phyloP scores from a whole-genome alignment of 2,113 vertebrate genomes.

The Tamias sibiricus region DNA sequence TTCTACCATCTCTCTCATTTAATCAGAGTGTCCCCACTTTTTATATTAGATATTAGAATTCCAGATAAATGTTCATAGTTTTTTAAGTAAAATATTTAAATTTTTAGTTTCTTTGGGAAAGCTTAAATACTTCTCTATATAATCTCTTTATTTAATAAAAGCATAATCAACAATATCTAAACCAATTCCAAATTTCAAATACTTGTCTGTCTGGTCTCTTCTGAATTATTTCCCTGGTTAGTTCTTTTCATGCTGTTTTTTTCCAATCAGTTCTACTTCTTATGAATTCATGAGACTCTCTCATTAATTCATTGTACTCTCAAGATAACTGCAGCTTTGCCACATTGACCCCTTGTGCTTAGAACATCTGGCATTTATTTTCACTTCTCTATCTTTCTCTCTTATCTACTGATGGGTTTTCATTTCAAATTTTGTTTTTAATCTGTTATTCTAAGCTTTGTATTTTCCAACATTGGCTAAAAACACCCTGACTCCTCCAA shows the following conservation, averaged over 20 bases:
- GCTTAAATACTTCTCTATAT: background rate
- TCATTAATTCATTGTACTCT: background rate
- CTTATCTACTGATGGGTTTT: background rate
- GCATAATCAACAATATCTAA: background rate
- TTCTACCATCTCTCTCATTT: background rate
- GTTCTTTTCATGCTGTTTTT: background rate
- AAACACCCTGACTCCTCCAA: slow-evolving; percentile 9
- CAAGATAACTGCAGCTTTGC: background rate
- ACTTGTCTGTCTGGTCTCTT: background rate
- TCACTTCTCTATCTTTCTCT: slow-evolving; percentile 4
- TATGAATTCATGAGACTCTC: slow-evolving; percentile 22
- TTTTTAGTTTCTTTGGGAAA: background rate
- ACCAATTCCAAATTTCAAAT: background rate
- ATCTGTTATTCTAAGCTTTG: background rate
- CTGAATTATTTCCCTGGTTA: background rate
- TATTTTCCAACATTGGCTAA: background rate
- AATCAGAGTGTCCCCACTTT: background rate
- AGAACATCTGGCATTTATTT: slow-evolving; percentile 36
- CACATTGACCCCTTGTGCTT: background rate
- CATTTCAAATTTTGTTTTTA: slow-evolving; percentile 47
- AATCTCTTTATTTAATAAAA: background rate
- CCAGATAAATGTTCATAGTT: background rate
- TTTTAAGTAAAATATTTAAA: background rate
- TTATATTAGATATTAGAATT: slow-evolving; percentile 4
- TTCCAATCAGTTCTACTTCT: background rate